Evolutionary conservation across 2,797 vertebrate genomes (phyloP).

Genomic region (Macroramphosus scolopax): DNA sequence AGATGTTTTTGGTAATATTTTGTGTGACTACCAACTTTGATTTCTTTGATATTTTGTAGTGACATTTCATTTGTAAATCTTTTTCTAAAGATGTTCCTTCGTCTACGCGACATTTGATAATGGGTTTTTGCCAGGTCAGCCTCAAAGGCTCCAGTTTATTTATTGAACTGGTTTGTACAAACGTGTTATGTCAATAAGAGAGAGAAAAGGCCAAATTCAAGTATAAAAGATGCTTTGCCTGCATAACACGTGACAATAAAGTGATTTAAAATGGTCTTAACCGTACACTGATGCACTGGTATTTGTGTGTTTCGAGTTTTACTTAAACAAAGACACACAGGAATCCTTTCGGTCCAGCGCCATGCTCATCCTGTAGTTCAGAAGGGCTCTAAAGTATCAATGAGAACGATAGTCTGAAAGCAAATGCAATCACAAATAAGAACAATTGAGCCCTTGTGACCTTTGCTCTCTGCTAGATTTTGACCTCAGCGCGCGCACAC

Average conservation of each 20-base stretch:
- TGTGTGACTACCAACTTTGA: conserved; percentile 78
- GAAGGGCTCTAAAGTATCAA: too few relatives aligned
- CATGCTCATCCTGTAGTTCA: too few relatives aligned
- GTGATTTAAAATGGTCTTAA: conserved; percentile 89
- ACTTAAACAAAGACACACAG: too few relatives aligned
- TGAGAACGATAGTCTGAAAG: too few relatives aligned
- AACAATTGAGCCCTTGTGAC: background rate
- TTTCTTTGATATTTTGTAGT: conserved; percentile 90
- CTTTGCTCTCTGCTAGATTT: background rate
- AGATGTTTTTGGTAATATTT: conserved; percentile 83
- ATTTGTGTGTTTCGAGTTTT: conserved; percentile 16
- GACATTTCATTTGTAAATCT: conserved; percentile 99
- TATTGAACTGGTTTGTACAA: conserved; percentile 99
- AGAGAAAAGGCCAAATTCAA: conserved; percentile 66
- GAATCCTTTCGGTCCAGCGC: too few relatives aligned
- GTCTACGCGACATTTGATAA: conserved; percentile 93
- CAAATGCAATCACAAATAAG: background rate
- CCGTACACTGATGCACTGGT: conserved; percentile 23
- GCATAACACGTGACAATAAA: conserved; percentile 97
- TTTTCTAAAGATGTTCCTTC: conserved; percentile 91
- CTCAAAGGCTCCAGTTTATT: conserved; percentile 93
- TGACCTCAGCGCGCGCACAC: too few relatives aligned
- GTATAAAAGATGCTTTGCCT: conserved; percentile 89
- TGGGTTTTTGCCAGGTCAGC: conserved; percentile 92
- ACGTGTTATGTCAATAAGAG: conserved; percentile 91